A percentile compares a stretch with the other conserved stretches of the same genome.
These are phyloP conservation scores for Drosophila littoralis DNA, from an alignment of 1,140 invertebrate genomes.

Conservation along the genomic window DNA sequence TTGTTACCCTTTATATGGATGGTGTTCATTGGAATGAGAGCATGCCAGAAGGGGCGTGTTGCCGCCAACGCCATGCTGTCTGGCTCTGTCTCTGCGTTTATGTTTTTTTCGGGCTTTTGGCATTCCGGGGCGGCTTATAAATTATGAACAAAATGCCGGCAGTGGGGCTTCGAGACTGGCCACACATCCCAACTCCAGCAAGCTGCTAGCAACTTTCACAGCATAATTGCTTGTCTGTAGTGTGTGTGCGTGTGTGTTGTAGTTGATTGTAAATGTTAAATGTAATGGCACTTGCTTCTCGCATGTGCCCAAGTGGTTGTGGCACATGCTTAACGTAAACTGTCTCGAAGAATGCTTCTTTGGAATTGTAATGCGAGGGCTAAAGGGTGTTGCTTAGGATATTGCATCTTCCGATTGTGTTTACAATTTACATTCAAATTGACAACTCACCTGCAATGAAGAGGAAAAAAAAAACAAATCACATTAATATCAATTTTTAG, in stretches of 20 bases:
- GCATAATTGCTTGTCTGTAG: constrained; percentile 65
- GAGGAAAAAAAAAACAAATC: constrained; percentile 17
- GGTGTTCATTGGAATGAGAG: constrained; percentile 16
- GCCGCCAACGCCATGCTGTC: constrained; percentile 72
- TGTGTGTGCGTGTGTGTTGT: constrained; percentile 7
- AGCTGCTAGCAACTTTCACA: constrained; percentile 32
- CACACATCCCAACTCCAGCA: constrained; percentile 24
- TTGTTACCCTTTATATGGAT: constrained; percentile 61
- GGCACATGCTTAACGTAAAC: constrained; percentile 36
- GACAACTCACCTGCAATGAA: constrained; percentile 50
- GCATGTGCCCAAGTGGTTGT: constrained; percentile 30
- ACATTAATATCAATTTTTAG: constrained; percentile 44
- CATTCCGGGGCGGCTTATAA: constrained; percentile 61
- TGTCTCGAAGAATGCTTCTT: constrained; percentile 4
- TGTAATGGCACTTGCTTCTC: constrained; percentile 36
- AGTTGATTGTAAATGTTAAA: constrained; percentile 37
- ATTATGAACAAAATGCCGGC: constrained; percentile 69
- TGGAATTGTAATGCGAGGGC: background rate
- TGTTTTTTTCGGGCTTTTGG: constrained; percentile 46
- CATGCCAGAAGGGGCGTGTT: constrained; percentile 49
- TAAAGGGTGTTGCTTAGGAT: background rate
- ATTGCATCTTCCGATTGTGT: background rate
- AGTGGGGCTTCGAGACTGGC: constrained; percentile 6
- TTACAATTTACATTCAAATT: background rate
- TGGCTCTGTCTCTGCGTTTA: constrained; percentile 38